Base-by-base conservation (phyloP, 1,140 invertebrate genomes). In the Heliconius eleuchia region DNA sequence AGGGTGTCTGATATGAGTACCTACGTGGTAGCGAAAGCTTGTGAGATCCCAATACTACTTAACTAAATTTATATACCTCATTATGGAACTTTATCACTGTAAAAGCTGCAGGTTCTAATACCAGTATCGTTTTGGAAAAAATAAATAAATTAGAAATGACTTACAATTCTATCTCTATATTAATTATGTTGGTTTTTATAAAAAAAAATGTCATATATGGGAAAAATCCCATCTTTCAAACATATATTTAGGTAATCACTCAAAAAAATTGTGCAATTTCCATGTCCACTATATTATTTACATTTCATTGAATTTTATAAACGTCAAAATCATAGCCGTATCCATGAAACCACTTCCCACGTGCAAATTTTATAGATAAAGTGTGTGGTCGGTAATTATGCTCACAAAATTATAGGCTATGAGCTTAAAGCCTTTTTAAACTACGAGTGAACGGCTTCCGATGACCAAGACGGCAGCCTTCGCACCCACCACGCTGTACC, bases 391-490 rank as follows among this genome's bases (percentile, higher is more conserved):
- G 60, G 16, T 71, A 72, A 71, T 74, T 80, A 80, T 30, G 52
- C 74, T 73, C 37, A 74, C 82, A 79, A 79, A 80, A 75, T 78
- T 72, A 81, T 78, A 79, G 55, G 23, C 55, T 75, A 39, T 39
- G 73, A 76, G 75, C 46, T 77, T 77, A 80, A 83, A 77, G 73
- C 78, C 78, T 81, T 80, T 82, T 79, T 75, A 84, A 84, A 77
- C 83, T 80, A 83, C 71, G 66, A 86, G 84, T 85, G 89, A 89
- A 87, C 82, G 87, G 87, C 85, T 85, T 81, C 84, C 83, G 90
- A 86, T 91, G 89, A 86, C 87, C 89, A 90, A 88, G 87, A 83
- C 81, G 60, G 52, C 83, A 84, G 84, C 89, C 89, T 89, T 84
- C 84, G 81, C 87, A 79, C 89, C 89, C 87, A 91, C 89, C 52